Evolutionary conservation across 2,888 invertebrate genomes (phyloP), one percentile per base, ranked within the genome.

Genomic region (Micropterix aruncella): DNA sequence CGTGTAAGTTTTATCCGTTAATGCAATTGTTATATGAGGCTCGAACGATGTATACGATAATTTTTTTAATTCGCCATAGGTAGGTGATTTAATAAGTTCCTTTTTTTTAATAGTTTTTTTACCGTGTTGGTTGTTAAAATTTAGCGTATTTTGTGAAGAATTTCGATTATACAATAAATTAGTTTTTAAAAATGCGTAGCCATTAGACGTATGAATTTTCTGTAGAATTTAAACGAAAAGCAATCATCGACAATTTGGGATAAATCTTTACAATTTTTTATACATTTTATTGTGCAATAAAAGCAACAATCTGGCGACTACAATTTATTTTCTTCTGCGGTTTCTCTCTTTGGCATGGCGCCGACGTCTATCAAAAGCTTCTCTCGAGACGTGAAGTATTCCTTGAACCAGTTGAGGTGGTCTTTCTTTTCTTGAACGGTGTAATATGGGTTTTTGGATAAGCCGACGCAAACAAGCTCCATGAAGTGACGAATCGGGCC

Each of bases 401-500:
- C 77, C 50, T 78, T 81, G 60, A 85, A 97, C 96, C 96, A 97
- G 48, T 80, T 63, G 39, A 99, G 85, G 56, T 94, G 92, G 9
- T 85, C 88, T 50, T 74, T 75, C 60, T 99, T 99, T 54, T 94
- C 88, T 50, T 81, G 63, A 0, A 85, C 89, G 0, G 87, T 87
- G 55, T 96, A 73, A 62, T 88, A 91, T 0, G 92, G 83, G 68
- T 97, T 99, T 63, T 94, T 94, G 0, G 94, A 92, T 1, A 99
- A 72, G 3, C 96, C 97, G 0, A 85, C 79, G 53, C 88, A 85
- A 1, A 97, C 95, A 3, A 97, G 70, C 57, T 99, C 95, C 97
- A 99, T 97, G 60, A 94, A 99, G 62, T 96, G 91, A 4, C 93
- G 75, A 51, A 99, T 73, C 0, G 97, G 96, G 0, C 96, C 97